Base-by-base conservation (phyloP, 2,113 vertebrate species). In the Myxocyprinus asiaticus region DNA sequence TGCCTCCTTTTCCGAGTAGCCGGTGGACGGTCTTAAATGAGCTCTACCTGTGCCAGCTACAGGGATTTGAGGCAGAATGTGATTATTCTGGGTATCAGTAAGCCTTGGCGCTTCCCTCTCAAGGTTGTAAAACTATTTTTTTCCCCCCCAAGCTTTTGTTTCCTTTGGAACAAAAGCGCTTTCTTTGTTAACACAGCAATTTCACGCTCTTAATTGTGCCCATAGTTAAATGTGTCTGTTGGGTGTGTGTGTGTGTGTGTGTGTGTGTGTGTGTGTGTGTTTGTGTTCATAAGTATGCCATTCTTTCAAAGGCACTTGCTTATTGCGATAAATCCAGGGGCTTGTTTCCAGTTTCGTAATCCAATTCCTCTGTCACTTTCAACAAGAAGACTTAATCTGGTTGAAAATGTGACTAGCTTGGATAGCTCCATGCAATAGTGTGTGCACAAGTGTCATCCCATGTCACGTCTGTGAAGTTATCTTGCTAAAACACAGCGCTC, bases 161-260 rank as follows among this genome's bases (percentile, higher is more conserved):
- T 88, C 86, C 89, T 91, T 89, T 91, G 88, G 87, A 88, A 91
- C 87, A 91, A 92, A 91, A 89, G 86, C 85, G 83, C 85, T 91
- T 89, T 91, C 84, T 89, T 89, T 86, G 86, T 93, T 93, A 91
- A 91, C 88, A 86, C 85, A 55, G 63, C 89, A 81, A 93, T 93
- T 92, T 92, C 88, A 92, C 88, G 89, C 89, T 92, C 86, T 81
- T 92, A 91, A 93, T 91, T 91, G 86, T 88, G 83, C 71, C 47
- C 53, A 79, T 82, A 91, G 91, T 92, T 93, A 92, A 93, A 91
- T 84, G 87, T 86, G 87, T 88, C 81, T 4, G n/a, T 77, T 70
- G 67, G 83, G 83, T 81, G 78, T 81, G 81, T 67, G 82, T 68
- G 14, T 65, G 33, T 67, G 63, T 71, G 72, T n/a, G 43, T 74